These are phyloP conservation scores for Drosophila bifasciata DNA, from an alignment of 1,140 invertebrate genomes.

Conservation along the genomic window DNA sequence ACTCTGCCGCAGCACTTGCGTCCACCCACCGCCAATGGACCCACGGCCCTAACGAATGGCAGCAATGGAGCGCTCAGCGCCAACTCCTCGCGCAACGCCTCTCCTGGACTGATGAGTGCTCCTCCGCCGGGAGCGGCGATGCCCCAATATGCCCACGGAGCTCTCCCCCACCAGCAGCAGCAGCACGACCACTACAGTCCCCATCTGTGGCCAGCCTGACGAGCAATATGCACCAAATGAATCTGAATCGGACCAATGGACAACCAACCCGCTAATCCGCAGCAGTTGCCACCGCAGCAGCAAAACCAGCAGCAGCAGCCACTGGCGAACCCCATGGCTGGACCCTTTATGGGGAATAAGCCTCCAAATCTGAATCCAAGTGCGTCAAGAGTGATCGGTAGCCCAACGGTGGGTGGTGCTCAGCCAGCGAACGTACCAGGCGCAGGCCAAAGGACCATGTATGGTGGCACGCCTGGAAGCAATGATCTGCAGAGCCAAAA, in stretches of 20 bases:
- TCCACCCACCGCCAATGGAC: slow-evolving; percentile 58
- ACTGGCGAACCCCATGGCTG: slow-evolving; percentile 43
- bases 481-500: slow-evolving; percentile 50
- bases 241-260: slow-evolving; percentile 49
- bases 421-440: slow-evolving; percentile 8
- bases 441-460: slow-evolving; percentile 22
- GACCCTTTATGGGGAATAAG: slow-evolving; percentile 36
- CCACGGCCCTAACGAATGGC: slow-evolving; percentile 39
- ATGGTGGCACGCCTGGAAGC: slow-evolving; percentile 36
- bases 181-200: background rate
- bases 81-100: slow-evolving; percentile 76
- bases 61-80: slow-evolving; percentile 61
- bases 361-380: slow-evolving; percentile 18
- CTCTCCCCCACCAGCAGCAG: background rate
- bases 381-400: slow-evolving; percentile 52
- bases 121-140: slow-evolving; percentile 1
- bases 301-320: slow-evolving; percentile 6
- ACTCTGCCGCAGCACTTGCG: slow-evolving; percentile 64
- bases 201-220: slow-evolving; percentile 44
- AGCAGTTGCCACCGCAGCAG: background rate
- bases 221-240: slow-evolving; percentile 66
- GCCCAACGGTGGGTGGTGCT: background rate
- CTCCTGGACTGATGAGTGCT: slow-evolving; percentile 44
- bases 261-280: background rate
- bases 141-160: background rate